Percentiles rank a stretch among this genome's conserved stretches.
phyloP scores from a whole-genome alignment of 1,140 invertebrate species.

The Pollicipes pollicipes region DNA sequence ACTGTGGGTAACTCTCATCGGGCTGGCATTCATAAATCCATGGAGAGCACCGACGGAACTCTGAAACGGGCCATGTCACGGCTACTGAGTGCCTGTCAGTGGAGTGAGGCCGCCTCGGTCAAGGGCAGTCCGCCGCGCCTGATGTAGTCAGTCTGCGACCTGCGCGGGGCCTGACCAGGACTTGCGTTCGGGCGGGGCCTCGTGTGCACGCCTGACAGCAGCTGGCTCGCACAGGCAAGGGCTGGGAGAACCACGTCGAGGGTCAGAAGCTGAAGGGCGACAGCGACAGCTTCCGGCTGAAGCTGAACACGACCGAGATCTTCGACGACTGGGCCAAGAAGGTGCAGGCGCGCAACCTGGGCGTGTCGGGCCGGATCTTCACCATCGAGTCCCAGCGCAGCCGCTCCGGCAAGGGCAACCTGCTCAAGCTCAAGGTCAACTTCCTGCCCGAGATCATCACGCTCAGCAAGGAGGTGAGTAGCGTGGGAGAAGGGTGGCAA shows the following conservation, averaged over 20 bases:
- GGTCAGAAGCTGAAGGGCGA: conserved; percentile 95
- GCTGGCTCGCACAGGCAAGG: conserved; percentile 63
- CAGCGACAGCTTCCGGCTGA: conserved; percentile 89
- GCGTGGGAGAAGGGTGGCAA: not conserved
- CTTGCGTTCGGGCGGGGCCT: too few species aligned
- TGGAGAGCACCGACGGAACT: too few species aligned
- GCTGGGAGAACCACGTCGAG: conserved; percentile 98
- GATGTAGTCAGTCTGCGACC: too few species aligned
- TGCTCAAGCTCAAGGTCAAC: conserved; percentile 87
- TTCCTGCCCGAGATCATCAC: conserved; percentile 97
- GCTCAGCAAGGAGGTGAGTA: conserved; percentile 72
- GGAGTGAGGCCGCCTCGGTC: too few species aligned
- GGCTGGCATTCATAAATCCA: too few species aligned
- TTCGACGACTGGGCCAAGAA: conserved; percentile 95
- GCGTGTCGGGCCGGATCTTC: conserved; percentile 85
- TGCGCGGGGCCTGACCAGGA: too few species aligned
- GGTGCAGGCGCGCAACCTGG: conserved; percentile 84
- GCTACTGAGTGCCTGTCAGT: too few species aligned
- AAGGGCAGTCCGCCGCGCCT: too few species aligned
- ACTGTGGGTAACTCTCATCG: too few species aligned
- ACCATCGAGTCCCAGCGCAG: conserved; percentile 67
- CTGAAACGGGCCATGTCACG: too few species aligned
- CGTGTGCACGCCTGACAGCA: too few species aligned
- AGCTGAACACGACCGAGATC: conserved; percentile 87
- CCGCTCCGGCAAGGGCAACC: conserved; percentile 62